These are phyloP conservation scores for Balearica regulorum DNA, from an alignment of 2,797 vertebrate species.

Conservation along the genomic window DNA sequence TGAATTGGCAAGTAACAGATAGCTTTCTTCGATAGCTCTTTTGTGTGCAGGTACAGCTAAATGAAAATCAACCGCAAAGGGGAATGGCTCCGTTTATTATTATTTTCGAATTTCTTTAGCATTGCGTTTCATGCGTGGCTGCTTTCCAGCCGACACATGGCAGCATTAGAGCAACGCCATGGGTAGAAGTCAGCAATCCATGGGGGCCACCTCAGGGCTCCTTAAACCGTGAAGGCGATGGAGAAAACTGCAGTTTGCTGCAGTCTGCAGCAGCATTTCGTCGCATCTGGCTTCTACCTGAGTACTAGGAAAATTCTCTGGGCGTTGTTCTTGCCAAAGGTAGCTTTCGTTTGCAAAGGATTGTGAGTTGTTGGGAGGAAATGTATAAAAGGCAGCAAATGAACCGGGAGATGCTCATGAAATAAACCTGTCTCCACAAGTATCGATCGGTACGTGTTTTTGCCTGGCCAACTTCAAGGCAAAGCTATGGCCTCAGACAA, in stretches of 20 bases:
- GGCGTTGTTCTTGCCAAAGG: neutral
- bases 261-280: neutral
- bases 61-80: neutral
- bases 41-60: neutral
- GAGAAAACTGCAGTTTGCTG: neutral
- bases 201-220: rapidly evolving
- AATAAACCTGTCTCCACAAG: neutral
- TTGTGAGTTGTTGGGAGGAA: neutral
- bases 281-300: neutral
- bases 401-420: neutral
- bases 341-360: neutral
- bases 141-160: neutral
- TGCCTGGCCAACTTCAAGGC: neutral
- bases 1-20: neutral
- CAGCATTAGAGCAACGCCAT: neutral
- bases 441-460: neutral
- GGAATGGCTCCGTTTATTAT: neutral
- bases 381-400: neutral
- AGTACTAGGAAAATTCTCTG: neutral
- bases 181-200: neutral
- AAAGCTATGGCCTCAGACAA: neutral
- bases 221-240: rapidly evolving
- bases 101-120: neutral
- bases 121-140: neutral
- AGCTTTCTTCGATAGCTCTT: neutral